Percentiles rank a stretch among this genome's conserved stretches.
These are phyloP conservation scores for Lampris incognitus DNA, from an alignment of 2,113 vertebrate genomes.

Conservation along the genomic window DNA sequence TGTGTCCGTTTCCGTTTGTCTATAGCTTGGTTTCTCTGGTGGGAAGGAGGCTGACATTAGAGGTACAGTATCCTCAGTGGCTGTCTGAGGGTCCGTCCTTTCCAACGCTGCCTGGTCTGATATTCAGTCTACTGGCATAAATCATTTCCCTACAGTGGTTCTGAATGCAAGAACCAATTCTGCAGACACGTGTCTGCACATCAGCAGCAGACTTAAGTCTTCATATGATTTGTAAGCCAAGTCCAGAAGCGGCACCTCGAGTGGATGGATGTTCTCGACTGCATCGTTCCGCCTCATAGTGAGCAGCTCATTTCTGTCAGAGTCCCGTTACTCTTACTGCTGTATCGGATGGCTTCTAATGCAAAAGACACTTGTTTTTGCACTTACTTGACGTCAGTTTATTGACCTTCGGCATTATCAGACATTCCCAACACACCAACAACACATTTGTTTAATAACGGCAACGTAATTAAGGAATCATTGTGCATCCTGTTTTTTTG, in stretches of 20 bases:
- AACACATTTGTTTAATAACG: conserved; percentile 34
- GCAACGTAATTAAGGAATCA: conserved; percentile 1
- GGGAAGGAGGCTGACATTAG: no score
- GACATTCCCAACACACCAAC: conserved; percentile 32
- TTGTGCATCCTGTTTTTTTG: conserved; percentile 21
- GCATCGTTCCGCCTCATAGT: neutral
- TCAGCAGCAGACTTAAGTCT: neutral
- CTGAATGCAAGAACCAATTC: neutral
- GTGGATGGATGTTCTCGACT: conserved; percentile 1
- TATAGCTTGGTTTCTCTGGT: no score
- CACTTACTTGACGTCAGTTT: conserved; percentile 29
- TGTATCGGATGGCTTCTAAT: conserved; percentile 24
- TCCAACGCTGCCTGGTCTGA: no score
- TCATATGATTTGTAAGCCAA: neutral
- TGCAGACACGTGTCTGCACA: neutral
- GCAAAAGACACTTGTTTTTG: neutral
- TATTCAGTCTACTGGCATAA: neutral
- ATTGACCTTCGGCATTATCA: conserved; percentile 26
- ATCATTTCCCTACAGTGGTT: neutral
- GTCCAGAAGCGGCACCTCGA: neutral
- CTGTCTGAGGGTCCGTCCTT: neutral
- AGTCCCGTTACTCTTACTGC: neutral
- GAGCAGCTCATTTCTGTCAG: neutral
- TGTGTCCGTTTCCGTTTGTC: neutral
- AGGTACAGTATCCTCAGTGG: neutral